phyloP scores from a whole-genome alignment of 2,113 vertebrate species.

The Alligator mississippiensis region DNA sequence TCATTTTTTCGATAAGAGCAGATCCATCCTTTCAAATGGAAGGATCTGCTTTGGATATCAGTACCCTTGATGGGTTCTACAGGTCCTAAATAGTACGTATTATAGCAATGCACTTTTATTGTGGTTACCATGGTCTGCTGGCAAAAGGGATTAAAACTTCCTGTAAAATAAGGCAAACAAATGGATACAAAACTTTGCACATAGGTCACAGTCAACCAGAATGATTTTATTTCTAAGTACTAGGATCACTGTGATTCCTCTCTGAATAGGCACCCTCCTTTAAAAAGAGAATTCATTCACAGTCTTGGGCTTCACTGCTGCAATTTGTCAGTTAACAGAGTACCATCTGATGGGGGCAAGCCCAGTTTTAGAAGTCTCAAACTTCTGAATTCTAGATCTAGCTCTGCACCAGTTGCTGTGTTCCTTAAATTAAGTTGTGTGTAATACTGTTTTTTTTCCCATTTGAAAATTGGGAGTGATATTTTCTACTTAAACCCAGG shows the following conservation, averaged over 20 bases:
- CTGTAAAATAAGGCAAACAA: no score
- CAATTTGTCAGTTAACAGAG: background rate
- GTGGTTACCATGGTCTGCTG: background rate
- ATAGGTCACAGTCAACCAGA: no score
- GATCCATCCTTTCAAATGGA: background rate
- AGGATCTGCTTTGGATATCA: background rate
- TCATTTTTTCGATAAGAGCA: background rate
- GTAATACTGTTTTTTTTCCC: background rate
- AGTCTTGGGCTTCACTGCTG: background rate
- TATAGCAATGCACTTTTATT: background rate
- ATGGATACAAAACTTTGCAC: no score
- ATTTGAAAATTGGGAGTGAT: background rate
- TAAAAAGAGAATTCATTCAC: background rate
- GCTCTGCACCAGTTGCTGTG: background rate
- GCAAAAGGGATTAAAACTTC: background rate
- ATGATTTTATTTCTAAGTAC: no score
- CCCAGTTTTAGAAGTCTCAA: background rate
- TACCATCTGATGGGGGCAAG: background rate
- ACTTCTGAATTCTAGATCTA: background rate
- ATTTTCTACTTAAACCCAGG: no score
- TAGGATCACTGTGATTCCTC: no score
- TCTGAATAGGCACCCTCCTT: background rate
- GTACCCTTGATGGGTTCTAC: background rate
- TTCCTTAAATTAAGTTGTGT: background rate
- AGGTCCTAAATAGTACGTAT: background rate